Percentiles rank a stretch among this genome's conserved stretches.
phyloP scores from a whole-genome alignment of 2,797 vertebrate species.

The Dallia pectoralis region DNA sequence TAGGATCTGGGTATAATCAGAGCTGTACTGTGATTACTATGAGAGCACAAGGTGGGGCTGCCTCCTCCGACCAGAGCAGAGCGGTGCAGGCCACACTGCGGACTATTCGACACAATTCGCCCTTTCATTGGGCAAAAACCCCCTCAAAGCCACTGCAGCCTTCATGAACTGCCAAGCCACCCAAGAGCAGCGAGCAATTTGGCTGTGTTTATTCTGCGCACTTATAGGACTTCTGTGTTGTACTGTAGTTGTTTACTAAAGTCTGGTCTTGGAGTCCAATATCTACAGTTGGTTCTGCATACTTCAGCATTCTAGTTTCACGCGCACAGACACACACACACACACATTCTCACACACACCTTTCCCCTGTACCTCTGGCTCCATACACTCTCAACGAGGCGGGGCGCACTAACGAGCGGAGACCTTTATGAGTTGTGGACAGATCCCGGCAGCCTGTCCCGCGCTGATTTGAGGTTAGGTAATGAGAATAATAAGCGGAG shows the following conservation, averaged over 20 bases:
- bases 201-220: slow-evolving; percentile 71
- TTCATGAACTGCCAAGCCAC: slow-evolving; percentile 78
- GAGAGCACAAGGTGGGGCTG: slow-evolving; percentile 54
- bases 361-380: slow-evolving; percentile 51
- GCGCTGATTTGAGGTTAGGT: slow-evolving; percentile 74
- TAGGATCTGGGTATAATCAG: slow-evolving; percentile 47
- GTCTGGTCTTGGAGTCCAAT: slow-evolving; percentile 58
- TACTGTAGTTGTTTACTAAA: slow-evolving; percentile 65
- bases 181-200: slow-evolving; percentile 74
- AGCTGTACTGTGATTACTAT: slow-evolving; percentile 52
- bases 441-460: slow-evolving; percentile 77
- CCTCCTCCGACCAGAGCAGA: slow-evolving; percentile 45
- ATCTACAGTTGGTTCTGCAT: slow-evolving; percentile 61
- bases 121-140: slow-evolving; percentile 77
- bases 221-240: slow-evolving; percentile 55
- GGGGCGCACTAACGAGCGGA: slow-evolving; percentile 64
- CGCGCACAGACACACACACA: slow-evolving; percentile 3
- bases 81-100: slow-evolving; percentile 47
- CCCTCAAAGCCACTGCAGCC: slow-evolving; percentile 70
- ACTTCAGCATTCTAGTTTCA: slow-evolving; percentile 39
- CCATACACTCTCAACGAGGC: slow-evolving; percentile 48
- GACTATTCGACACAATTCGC: slow-evolving; percentile 70
- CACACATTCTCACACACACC: slow-evolving; percentile 24
- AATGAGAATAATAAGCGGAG: slow-evolving; percentile 81
- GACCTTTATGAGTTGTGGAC: slow-evolving; percentile 76